Percentiles rank a stretch among this genome's conserved stretches.
Conservation (phyloP, 2,113 vertebrate species). For the Saccopteryx bilineata region DNA sequence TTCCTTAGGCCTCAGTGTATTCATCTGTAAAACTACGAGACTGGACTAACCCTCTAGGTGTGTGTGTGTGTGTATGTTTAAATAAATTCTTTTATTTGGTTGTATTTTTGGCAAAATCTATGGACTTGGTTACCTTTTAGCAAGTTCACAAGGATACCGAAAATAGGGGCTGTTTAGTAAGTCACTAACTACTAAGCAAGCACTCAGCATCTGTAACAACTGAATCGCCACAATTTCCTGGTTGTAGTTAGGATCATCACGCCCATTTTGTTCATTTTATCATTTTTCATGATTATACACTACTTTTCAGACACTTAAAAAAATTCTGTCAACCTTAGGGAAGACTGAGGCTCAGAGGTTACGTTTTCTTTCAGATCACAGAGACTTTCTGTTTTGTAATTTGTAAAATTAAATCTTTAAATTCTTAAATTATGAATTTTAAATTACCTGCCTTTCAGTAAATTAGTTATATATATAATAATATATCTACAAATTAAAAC, state of each 20-base stretch:
- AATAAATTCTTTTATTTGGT: neutral
- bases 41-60: neutral
- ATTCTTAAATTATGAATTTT: conserved; percentile 8
- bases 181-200: neutral
- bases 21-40: neutral
- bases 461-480: neutral
- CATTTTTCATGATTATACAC: neutral
- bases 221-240: neutral
- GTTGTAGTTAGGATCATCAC: too few relatives aligned
- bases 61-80: neutral
- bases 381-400: neutral
- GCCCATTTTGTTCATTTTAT: neutral
- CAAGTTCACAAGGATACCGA: neutral
- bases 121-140: neutral
- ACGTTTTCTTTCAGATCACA: neutral
- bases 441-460: neutral
- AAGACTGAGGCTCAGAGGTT: neutral
- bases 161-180: neutral
- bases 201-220: neutral
- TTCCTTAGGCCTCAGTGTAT: conserved; percentile 16
- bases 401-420: conserved; percentile 38
- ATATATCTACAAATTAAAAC: neutral
- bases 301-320: neutral
- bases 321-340: neutral
- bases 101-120: neutral